Conservation (phyloP, 2,113 vertebrate genomes). For the Rhipidura dahli region DNA sequence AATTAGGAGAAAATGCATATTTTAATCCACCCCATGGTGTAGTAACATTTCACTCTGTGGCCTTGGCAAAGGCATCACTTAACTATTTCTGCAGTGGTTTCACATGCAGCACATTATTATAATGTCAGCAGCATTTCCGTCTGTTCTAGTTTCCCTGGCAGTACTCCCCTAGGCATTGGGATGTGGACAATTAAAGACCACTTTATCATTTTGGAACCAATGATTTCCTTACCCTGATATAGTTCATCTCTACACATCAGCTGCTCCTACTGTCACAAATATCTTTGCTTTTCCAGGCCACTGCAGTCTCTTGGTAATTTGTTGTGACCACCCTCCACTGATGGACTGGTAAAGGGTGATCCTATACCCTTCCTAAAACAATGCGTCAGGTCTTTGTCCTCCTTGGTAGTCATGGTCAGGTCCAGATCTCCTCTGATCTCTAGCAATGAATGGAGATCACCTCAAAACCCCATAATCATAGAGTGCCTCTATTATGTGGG, state of each 20-base stretch:
- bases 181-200: conserved; percentile 69
- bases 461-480: not conserved
- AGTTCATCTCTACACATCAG: not conserved
- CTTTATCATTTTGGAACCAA: conserved; percentile 63
- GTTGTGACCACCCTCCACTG: not conserved
- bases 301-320: too few species aligned
- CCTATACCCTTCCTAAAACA: not conserved
- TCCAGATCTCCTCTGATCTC: not conserved
- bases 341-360: not conserved
- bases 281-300: not conserved
- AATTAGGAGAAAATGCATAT: conserved; percentile 81
- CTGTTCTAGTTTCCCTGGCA: conserved; percentile 50
- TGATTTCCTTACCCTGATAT: conserved; percentile 20
- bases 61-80: conserved; percentile 76
- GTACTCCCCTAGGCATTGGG: conserved; percentile 61
- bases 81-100: conserved; percentile 70
- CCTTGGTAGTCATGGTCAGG: not conserved
- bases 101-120: conserved; percentile 43
- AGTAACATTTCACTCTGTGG: conserved; percentile 74
- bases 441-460: not conserved
- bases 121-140: conserved; percentile 62
- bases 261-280: not conserved
- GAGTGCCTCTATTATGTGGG: not conserved
- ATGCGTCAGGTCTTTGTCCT: not conserved
- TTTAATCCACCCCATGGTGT: conserved; percentile 78